phyloP scores from a whole-genome alignment of 2,888 invertebrate species.

The Alentia gelatinosa region DNA sequence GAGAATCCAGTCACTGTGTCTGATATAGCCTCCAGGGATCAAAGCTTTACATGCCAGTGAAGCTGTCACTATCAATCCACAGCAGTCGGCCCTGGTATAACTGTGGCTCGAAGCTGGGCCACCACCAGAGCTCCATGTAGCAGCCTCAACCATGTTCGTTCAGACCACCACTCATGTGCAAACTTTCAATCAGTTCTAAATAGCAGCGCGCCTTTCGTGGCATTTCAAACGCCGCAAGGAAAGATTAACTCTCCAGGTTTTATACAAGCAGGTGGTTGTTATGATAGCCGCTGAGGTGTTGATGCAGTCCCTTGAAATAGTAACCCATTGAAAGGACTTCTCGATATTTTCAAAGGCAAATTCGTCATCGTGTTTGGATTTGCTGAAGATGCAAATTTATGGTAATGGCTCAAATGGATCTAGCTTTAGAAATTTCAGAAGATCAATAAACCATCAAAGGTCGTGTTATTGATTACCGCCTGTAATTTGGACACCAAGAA shows the following conservation, averaged over 20 bases:
- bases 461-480: neutral
- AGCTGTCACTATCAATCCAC: neutral
- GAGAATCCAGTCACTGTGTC: neutral
- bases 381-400: neutral
- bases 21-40: neutral
- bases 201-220: neutral
- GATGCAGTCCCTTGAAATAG: neutral
- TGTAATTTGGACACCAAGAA: neutral
- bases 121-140: neutral
- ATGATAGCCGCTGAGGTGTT: neutral
- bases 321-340: no score
- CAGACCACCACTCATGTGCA: neutral
- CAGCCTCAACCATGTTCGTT: neutral
- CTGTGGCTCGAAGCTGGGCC: neutral
- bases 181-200: neutral
- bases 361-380: neutral
- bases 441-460: neutral
- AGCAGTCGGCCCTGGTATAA: neutral
- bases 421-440: neutral
- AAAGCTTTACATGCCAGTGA: neutral
- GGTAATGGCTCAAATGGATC: neutral
- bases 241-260: neutral
- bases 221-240: neutral
- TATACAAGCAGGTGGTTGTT: neutral
- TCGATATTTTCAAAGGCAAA: conserved; percentile 1